Evolutionary conservation across 2,797 vertebrate genomes (phyloP).

Genomic region (Alfaro cultratus): DNA sequence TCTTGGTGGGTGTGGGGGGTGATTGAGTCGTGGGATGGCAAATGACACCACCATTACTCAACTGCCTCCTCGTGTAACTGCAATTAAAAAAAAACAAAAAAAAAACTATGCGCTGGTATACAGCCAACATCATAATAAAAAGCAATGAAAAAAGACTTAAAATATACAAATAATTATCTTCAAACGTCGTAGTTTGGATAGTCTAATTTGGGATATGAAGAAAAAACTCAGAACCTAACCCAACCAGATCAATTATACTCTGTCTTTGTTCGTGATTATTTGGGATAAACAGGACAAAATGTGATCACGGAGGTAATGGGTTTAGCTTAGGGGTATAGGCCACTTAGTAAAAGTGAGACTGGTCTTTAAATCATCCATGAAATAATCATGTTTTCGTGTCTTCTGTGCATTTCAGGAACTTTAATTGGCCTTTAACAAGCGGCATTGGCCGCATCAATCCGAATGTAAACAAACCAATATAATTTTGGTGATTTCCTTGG

Average conservation of each 20-base stretch:
- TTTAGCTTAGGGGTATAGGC: background rate
- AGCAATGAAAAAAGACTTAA: background rate
- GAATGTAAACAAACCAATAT: background rate
- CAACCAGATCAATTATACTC: background rate
- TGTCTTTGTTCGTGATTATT: background rate
- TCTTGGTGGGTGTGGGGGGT: accelerated
- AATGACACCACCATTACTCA: background rate
- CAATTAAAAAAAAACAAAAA: background rate
- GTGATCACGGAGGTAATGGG: background rate
- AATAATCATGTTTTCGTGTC: background rate
- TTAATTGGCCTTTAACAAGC: slow-evolving; percentile 26
- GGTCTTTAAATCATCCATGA: background rate
- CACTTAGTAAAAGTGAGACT: background rate
- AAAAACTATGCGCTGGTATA: too few species aligned
- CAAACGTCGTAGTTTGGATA: background rate
- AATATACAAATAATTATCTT: background rate
- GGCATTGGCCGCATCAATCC: background rate
- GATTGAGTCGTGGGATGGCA: background rate
- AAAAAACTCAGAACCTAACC: background rate
- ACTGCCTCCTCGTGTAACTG: background rate
- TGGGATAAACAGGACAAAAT: background rate
- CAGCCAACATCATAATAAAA: background rate
- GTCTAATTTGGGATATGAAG: background rate
- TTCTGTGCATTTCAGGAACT: slow-evolving; percentile 21
- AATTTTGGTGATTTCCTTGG: background rate